Evolutionary conservation across 2,888 invertebrate species (phyloP).

Genomic region (Stenichneumon culpator): DNA sequence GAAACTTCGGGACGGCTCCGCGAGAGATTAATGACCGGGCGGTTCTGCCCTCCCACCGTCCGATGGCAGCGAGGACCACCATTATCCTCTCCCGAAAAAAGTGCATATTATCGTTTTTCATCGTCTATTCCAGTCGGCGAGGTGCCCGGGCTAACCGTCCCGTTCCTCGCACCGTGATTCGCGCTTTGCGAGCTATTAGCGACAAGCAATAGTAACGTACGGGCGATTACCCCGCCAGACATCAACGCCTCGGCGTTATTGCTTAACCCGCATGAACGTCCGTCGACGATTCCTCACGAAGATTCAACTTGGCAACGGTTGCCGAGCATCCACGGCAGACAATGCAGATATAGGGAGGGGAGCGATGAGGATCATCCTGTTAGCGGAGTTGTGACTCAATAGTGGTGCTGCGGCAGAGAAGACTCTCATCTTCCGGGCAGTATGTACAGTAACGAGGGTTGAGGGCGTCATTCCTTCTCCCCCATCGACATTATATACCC

Average conservation of each 20-base stretch:
- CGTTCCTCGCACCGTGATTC: background rate
- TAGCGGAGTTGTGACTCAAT: slow-evolving; percentile 20
- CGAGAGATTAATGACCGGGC: slow-evolving; percentile 70
- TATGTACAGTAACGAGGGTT: slow-evolving; percentile 4
- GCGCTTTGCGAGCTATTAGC: background rate
- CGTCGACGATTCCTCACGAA: background rate
- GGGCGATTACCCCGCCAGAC: background rate
- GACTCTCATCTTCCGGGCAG: background rate
- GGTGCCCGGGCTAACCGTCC: background rate
- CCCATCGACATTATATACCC: background rate
- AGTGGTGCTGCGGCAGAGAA: background rate
- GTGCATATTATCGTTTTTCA: slow-evolving; percentile 66
- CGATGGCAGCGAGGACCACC: slow-evolving; percentile 51
- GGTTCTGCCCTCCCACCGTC: slow-evolving; percentile 75
- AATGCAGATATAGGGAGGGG: background rate
- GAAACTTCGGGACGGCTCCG: slow-evolving; percentile 80
- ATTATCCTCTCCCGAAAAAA: slow-evolving; percentile 18
- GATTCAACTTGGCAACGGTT: background rate
- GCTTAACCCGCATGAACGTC: background rate
- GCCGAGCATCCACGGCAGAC: background rate
- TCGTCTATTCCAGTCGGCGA: slow-evolving; percentile 24
- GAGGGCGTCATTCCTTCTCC: slow-evolving; percentile 11
- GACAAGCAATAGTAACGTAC: background rate
- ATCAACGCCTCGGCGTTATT: background rate
- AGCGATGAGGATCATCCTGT: slow-evolving; percentile 6